Evolutionary conservation across 2,888 invertebrate genomes (phyloP).

Genomic region (Perdita meconis): DNA sequence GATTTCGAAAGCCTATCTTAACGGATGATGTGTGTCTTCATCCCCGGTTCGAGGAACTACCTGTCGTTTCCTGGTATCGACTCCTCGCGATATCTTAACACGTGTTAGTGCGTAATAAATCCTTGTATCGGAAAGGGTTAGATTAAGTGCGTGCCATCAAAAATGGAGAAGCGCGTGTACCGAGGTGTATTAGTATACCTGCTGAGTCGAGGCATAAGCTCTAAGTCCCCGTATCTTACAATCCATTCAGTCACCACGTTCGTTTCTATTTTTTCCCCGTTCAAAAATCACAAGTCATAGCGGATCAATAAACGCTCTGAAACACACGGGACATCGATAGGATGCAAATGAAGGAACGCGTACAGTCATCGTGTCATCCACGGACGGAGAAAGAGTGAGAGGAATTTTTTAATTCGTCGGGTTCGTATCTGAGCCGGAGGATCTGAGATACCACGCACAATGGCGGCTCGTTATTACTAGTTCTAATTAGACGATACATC

Average conservation of each 20-base stretch:
- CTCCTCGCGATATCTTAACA: no score
- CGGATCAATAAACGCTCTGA: neutral
- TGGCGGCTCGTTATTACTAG: slow-evolving; percentile 54
- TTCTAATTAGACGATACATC: slow-evolving; percentile 63
- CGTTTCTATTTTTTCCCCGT: neutral
- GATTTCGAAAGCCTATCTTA: neutral
- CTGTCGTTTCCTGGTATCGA: no score
- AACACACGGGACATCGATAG: neutral
- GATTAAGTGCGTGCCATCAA: no score
- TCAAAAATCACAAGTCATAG: neutral
- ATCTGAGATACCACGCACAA: slow-evolving; percentile 41
- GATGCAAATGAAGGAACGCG: slow-evolving; percentile 13
- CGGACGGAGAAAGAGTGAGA: neutral
- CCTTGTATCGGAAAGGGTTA: no score
- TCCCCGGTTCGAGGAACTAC: no score
- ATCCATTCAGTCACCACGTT: neutral
- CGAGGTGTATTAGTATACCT: no score
- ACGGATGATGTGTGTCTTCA: neutral
- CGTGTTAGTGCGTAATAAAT: no score
- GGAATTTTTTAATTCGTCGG: slow-evolving; percentile 4
- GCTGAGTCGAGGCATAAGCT: no score
- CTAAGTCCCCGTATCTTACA: no score
- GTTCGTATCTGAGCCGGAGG: slow-evolving; percentile 1
- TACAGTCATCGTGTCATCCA: neutral
- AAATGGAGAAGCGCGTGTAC: no score